These are phyloP conservation scores for Agrilus biguttatus DNA, from an alignment of 2,888 invertebrate species.

Conservation along the genomic window DNA sequence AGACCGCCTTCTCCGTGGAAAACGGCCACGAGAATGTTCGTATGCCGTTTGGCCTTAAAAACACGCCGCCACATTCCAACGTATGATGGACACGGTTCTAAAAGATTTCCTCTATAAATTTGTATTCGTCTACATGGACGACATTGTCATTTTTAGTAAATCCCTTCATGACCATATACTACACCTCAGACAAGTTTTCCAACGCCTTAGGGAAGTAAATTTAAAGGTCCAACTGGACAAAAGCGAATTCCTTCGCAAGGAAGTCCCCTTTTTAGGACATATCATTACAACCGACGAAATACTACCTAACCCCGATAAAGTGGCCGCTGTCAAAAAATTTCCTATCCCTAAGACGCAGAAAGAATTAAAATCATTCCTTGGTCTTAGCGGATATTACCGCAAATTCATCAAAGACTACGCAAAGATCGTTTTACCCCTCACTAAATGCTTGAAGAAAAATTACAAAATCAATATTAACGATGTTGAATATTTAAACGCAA, in stretches of 20 bases:
- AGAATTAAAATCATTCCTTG: slow-evolving; percentile 8
- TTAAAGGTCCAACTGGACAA: slow-evolving; percentile 15
- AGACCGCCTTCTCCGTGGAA: slow-evolving; percentile 14
- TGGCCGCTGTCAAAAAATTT: slow-evolving; percentile 4
- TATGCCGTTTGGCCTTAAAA: slow-evolving; percentile 16
- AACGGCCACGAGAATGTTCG: slow-evolving; percentile 13
- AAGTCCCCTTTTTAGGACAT: slow-evolving; percentile 23
- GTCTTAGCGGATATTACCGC: slow-evolving; percentile 8
- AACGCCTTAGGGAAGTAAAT: slow-evolving; percentile 10
- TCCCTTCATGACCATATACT: slow-evolving; percentile 13
- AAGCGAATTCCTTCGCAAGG: slow-evolving; percentile 14
- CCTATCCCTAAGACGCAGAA: slow-evolving; percentile 8
- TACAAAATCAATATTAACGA: slow-evolving; percentile 3
- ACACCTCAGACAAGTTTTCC: slow-evolving; percentile 11
- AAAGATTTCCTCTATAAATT: slow-evolving; percentile 10
- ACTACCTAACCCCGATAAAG: slow-evolving; percentile 8
- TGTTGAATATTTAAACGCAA: slow-evolving; percentile 2
- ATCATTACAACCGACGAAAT: slow-evolving; percentile 13
- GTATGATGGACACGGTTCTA: slow-evolving; percentile 15
- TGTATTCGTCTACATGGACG: slow-evolving; percentile 17
- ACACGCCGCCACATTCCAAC: slow-evolving; percentile 14
- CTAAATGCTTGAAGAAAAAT: slow-evolving; percentile 7
- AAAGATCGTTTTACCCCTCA: slow-evolving; percentile 6
- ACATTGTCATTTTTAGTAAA: slow-evolving; percentile 16
- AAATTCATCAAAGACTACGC: slow-evolving; percentile 7